Base-by-base conservation (phyloP, 2,888 invertebrate genomes). In the Cheilosia pagana region DNA sequence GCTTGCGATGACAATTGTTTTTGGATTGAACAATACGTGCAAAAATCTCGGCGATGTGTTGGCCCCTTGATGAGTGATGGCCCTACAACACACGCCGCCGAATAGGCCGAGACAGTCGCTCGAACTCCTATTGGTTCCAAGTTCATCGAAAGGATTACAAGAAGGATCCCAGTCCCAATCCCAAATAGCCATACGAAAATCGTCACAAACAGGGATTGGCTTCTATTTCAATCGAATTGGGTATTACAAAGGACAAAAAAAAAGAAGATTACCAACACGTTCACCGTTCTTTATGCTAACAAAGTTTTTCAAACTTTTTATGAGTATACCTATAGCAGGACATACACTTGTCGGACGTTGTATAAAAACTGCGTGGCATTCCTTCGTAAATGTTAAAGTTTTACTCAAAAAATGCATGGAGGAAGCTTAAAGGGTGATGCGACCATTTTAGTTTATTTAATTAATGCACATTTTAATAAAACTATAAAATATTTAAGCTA, bases 1-100 rank as follows among this genome's bases (percentile, higher is more conserved):
- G 71, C 85, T 77, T 65, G 79, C 39, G 83, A 79, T 79, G 85
- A 85, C 81, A 81, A 85, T 85, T 85, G 85, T 76, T 85, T 81
- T 85, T 59, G 63, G 79, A 79, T 81, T 68, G 70, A 55, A 71
- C 75, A 85, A 75, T 75, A 79, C 79, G 74, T 83, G 72, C 63
- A 70, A 68, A 63, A 68, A 74, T 76, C 81, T 76, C 52, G 41
- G 50, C 41, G 75, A 76, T 79, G 68, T 75, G 74, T 57, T 74
- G 45, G 43, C 41, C n/a, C 52, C 50, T 50, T 43, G 68, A 71
- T 70, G 70, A 78, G 31, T 74, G 70, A 81, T 85, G 55, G 60
- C 55, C 62, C 53, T 60, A 28, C 62, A 71, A 60, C 75, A 81
- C 60, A 76, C 67, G 70, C 35, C 35, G 35, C 35, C 12, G 63